Conservation (phyloP, 2,113 vertebrate species). For the Oncorhynchus mykiss region DNA sequence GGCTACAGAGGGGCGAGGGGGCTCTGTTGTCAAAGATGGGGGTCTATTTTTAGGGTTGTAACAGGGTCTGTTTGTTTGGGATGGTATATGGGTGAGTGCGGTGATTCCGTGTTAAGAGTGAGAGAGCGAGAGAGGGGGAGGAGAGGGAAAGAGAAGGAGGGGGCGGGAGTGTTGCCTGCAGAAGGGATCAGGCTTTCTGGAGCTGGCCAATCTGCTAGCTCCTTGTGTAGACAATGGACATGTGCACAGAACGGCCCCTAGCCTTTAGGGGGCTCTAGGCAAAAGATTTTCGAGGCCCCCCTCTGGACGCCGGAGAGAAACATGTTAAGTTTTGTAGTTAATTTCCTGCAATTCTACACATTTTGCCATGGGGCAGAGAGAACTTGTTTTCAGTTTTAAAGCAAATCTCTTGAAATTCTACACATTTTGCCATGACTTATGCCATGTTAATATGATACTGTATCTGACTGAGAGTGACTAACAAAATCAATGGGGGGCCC, state of each 20-base stretch:
- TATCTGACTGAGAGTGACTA: no score
- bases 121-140: neutral
- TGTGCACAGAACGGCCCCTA: neutral
- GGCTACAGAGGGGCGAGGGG: neutral
- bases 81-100: conserved; percentile 24
- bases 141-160: neutral
- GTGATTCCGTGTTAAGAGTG: neutral
- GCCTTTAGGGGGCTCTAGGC: no score
- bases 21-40: neutral
- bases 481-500: no score
- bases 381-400: no score
- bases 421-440: no score
- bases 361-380: no score
- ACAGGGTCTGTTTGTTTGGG: conserved; percentile 5
- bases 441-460: no score
- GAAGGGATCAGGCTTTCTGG: neutral
- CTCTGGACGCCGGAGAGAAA: no score
- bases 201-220: conserved; percentile 9
- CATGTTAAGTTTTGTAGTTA: no score
- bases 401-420: no score
- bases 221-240: conserved; percentile 10
- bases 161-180: neutral
- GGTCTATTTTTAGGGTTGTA: neutral
- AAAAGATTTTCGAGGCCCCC: no score
- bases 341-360: no score